A percentile compares a stretch with the other conserved stretches of the same genome.
Evolutionary conservation across 2,113 vertebrate species (phyloP).

Genomic region (Oostethus manadensis): DNA sequence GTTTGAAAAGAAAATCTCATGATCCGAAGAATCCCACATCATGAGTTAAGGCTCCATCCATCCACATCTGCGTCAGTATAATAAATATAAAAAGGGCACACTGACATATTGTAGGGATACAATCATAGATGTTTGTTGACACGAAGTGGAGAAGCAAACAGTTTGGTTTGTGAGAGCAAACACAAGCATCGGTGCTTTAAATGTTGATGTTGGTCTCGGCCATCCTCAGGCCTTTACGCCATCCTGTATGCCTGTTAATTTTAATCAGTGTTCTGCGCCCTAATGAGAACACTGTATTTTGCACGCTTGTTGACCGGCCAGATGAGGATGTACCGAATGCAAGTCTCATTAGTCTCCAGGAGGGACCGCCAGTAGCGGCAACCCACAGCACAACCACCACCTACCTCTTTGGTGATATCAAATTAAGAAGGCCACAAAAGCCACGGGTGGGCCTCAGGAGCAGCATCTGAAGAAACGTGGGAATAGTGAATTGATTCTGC

Average conservation of each 20-base stretch:
- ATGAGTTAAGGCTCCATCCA: no score
- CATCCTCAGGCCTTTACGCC: constrained; percentile 37
- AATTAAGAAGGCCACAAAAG: constrained; percentile 27
- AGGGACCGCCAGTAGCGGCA: constrained; percentile 18
- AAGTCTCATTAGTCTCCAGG: constrained; percentile 48
- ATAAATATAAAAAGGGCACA: neutral
- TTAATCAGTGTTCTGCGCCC: constrained; percentile 64
- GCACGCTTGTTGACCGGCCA: constrained; percentile 61
- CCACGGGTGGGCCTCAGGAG: constrained; percentile 12
- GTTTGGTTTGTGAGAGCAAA: constrained; percentile 21
- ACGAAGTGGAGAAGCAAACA: constrained; percentile 11
- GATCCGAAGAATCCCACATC: no score
- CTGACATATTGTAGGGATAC: neutral
- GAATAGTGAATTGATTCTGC: constrained; percentile 47
- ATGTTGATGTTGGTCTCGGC: constrained; percentile 36
- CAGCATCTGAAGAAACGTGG: constrained; percentile 52
- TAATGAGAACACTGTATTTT: constrained; percentile 65
- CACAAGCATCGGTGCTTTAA: constrained; percentile 26
- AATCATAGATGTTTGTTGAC: neutral
- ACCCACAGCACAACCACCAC: neutral
- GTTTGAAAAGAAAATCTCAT: no score
- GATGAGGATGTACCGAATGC: constrained; percentile 51
- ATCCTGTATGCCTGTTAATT: constrained; percentile 57
- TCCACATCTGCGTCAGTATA: no score
- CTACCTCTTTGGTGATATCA: constrained; percentile 9